Conservation (phyloP, 2,113 vertebrate species). For the Sclerurus mexicanus region DNA sequence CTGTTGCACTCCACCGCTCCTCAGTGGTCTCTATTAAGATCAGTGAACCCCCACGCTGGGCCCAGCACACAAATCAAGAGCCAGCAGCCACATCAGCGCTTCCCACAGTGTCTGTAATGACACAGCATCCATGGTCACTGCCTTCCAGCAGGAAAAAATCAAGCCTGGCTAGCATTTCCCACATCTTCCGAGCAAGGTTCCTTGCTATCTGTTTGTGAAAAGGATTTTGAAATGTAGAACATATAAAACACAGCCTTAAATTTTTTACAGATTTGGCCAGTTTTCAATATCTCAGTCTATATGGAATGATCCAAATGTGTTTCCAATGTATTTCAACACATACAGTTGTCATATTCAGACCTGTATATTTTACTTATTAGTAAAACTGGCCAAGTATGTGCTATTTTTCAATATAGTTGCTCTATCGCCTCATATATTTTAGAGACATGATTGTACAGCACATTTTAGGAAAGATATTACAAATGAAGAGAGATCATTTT, state of each 20-base stretch:
- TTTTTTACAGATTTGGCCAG: constrained; percentile 40
- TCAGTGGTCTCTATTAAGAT: constrained; percentile 48
- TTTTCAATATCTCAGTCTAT: constrained; percentile 16
- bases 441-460: constrained; percentile 43
- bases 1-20: neutral
- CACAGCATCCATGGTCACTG: constrained; percentile 12
- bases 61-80: constrained; percentile 15
- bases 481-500: constrained; percentile 32
- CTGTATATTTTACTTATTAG: constrained; percentile 50
- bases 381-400: constrained; percentile 59
- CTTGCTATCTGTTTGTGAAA: constrained; percentile 35
- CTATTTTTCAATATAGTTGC: constrained; percentile 61
- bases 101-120: constrained; percentile 30
- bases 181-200: neutral
- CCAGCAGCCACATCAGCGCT: constrained; percentile 40
- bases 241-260: constrained; percentile 25
- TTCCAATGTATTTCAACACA: constrained; percentile 66
- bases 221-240: neutral
- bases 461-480: constrained; percentile 60
- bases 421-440: constrained; percentile 63
- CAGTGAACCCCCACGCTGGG: constrained; percentile 13
- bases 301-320: constrained; percentile 49
- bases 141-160: constrained; percentile 56
- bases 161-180: constrained; percentile 20
- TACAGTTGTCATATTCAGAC: constrained; percentile 52